These are phyloP conservation scores for Chloebia gouldiae DNA, from an alignment of 2,113 vertebrate genomes.

Conservation along the genomic window DNA sequence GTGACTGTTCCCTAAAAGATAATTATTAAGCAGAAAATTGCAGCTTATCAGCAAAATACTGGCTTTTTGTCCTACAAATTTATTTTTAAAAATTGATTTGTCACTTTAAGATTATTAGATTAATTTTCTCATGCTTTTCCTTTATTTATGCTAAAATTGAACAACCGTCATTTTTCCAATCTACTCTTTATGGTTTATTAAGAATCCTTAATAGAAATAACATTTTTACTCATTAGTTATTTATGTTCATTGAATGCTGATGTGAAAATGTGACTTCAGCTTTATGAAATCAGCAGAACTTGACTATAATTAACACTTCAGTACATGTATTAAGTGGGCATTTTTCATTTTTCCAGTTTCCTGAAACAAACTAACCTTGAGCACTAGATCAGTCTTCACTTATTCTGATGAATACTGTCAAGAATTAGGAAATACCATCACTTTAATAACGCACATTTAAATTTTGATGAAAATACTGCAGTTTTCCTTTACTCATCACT, in stretches of 20 bases:
- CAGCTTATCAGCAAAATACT: slow-evolving; percentile 46
- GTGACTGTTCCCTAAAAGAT: slow-evolving; percentile 40
- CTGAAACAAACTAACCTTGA: not conserved
- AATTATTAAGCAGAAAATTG: slow-evolving; percentile 62
- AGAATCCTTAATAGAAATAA: not conserved
- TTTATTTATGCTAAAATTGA: slow-evolving; percentile 15
- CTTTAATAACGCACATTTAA: not conserved
- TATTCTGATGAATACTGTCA: not conserved
- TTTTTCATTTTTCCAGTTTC: not conserved
- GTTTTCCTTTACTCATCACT: not conserved
- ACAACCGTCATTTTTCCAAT: not conserved
- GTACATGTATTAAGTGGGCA: not conserved
- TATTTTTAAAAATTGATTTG: slow-evolving; percentile 13
- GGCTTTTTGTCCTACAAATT: slow-evolving; percentile 4
- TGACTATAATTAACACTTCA: not conserved
- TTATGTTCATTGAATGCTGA: not conserved
- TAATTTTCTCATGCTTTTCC: slow-evolving; percentile 2
- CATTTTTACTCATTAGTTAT: not conserved
- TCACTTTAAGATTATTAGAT: not conserved
- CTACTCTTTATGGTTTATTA: not conserved
- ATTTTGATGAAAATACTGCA: not conserved
- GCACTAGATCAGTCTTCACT: not conserved
- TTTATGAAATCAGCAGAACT: not conserved
- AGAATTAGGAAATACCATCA: not conserved
- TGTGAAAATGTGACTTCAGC: not conserved